Conservation (phyloP, 2,113 vertebrate species). For the Erythrolamprus reginae region DNA sequence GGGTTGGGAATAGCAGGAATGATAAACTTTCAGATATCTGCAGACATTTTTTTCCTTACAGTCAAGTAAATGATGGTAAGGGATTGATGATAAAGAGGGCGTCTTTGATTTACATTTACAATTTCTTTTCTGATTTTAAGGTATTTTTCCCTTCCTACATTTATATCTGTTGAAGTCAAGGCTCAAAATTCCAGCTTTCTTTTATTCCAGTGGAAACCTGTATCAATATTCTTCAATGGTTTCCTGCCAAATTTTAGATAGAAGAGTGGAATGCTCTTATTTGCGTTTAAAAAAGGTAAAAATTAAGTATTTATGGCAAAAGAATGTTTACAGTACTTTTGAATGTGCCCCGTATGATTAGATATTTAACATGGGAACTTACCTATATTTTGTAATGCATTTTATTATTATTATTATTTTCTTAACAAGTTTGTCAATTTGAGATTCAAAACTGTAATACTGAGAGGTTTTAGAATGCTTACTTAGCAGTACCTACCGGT, state of each 20-base stretch:
- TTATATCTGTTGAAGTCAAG: not conserved
- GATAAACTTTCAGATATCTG: not conserved
- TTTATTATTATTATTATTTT: no score
- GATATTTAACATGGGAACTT: not conserved
- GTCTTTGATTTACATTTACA: not conserved
- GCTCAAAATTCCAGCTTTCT: not conserved
- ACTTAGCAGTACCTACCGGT: no score
- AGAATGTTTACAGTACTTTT: not conserved
- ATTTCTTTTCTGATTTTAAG: not conserved
- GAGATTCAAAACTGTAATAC: not conserved
- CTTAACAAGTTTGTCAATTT: no score
- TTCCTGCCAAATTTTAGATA: not conserved
- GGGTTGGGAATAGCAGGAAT: not conserved
- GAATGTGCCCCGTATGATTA: not conserved
- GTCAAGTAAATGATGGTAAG: not conserved
- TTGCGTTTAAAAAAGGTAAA: not conserved
- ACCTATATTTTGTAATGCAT: not conserved
- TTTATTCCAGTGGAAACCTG: not conserved
- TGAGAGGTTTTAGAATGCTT: not conserved
- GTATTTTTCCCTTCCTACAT: not conserved
- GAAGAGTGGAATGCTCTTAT: not conserved
- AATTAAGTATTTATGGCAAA: not conserved
- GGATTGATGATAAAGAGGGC: not conserved
- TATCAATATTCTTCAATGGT: not conserved
- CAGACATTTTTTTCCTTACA: not conserved